Conservation (phyloP, 2,888 invertebrate species). For the Meiosimyza platycephala region DNA sequence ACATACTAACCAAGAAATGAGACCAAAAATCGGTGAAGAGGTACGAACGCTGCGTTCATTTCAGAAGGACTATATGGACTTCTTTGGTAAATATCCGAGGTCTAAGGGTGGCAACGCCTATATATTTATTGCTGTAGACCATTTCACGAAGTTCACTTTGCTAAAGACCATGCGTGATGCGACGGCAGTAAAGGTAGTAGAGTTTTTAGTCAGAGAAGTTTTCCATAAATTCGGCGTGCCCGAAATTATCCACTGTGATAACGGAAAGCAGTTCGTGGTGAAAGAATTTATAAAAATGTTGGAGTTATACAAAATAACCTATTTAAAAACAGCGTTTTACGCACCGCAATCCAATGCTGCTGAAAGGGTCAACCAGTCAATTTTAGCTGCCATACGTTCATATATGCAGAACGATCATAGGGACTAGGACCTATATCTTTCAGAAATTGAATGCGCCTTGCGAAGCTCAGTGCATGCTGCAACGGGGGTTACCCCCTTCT, state of each 20-base stretch:
- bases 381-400: slow-evolving; percentile 48
- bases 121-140: too few species aligned
- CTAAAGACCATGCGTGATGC: not conserved
- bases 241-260: not conserved
- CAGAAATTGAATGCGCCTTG: too few species aligned
- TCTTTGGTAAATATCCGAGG: slow-evolving; percentile 7
- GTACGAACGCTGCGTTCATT: slow-evolving; percentile 30
- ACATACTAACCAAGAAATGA: not conserved
- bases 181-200: not conserved
- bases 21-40: slow-evolving; percentile 13
- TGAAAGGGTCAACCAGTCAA: slow-evolving; percentile 42
- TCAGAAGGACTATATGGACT: slow-evolving; percentile 38
- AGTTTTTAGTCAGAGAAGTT: not conserved
- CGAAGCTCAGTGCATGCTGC: too few species aligned
- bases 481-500: slow-evolving; percentile 29
- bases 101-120: too few species aligned
- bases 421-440: slow-evolving; percentile 35
- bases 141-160: too few species aligned
- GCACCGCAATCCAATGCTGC: slow-evolving; percentile 57
- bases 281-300: slow-evolving; percentile 42
- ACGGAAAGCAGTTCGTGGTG: slow-evolving; percentile 47
- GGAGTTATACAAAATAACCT: slow-evolving; percentile 34
- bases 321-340: slow-evolving; percentile 48
- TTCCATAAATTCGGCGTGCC: slow-evolving; percentile 10
- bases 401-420: slow-evolving; percentile 37